Evolutionary conservation across 2,888 invertebrate genomes (phyloP), one percentile per base, ranked within the genome.

Genomic region (Andrena chrysosceles): DNA sequence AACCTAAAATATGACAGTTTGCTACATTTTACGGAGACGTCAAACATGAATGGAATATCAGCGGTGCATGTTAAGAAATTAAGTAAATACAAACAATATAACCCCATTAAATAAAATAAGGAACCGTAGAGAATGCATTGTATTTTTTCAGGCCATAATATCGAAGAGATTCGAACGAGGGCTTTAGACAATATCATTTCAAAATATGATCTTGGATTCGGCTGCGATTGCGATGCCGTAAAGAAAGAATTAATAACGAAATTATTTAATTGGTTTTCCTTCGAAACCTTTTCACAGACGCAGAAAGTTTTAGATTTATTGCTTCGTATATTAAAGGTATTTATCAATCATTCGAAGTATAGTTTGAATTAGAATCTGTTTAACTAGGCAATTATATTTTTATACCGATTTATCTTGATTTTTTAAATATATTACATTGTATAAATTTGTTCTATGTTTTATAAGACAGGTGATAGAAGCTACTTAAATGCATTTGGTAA

Each of bases 131-230:
- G 26, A 56, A 31, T 63, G 0, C 4, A 48, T 59, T n/a, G 0
- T 33, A 59, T 26, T 20, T 33, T 77, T 79, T 90, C 85, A 96
- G 96, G 94, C 84, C 96, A 96, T 90, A 94, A 94, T 13, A 89
- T 96, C 66, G 95, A 94, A 87, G 96, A 96, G 93, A 96, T 96
- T 86, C 94, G 96, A 49, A 94, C 95, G 82, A 94, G 96, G 79
- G 94, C 96, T 10, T 93, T 96, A 26, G 93, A 95, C 76, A 93
- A 95, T 85, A 93, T 96, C 69, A 91, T 95, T 84, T 95, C 96
- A 0, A 97, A 97, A 92, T 93, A 96, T n/a, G 95, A 95, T 77
- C 94, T 95, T 84, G 96, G 96, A 26, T 95, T 96, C 94, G 94
- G 95, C 72, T 94, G 96, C 69, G 95, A 96, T 74, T 96, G 96